phyloP scores from a whole-genome alignment of 1,140 invertebrate genomes.

The Tetranychus urticae region DNA sequence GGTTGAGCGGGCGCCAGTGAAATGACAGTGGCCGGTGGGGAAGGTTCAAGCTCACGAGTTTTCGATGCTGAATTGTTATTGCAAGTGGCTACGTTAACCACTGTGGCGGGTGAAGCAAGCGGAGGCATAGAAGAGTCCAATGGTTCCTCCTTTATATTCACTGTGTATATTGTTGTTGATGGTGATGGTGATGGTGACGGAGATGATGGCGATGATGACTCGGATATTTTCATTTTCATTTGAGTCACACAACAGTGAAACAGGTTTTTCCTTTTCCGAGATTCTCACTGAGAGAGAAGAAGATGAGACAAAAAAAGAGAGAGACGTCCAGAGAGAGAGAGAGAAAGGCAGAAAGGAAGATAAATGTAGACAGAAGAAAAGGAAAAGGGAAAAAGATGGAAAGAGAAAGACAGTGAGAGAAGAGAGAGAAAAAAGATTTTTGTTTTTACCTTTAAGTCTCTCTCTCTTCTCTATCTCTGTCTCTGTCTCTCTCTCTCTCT shows the following conservation, averaged over 20 bases:
- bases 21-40: conserved; percentile 9
- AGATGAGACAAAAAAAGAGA: neutral
- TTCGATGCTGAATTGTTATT: neutral
- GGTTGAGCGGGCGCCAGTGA: conserved; percentile 8
- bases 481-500: neutral
- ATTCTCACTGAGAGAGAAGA: neutral
- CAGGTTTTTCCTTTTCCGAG: neutral
- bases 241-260: neutral
- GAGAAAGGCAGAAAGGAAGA: neutral
- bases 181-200: neutral
- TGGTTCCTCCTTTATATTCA: conserved; percentile 5
- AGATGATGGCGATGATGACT: neutral
- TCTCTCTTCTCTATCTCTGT: neutral
- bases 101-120: conserved; percentile 4
- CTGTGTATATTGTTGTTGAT: neutral
- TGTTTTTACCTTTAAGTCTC: neutral
- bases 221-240: neutral
- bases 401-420: too few relatives aligned
- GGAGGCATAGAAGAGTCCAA: conserved; percentile 7
- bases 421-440: too few relatives aligned
- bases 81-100: conserved; percentile 1
- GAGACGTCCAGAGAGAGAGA: neutral
- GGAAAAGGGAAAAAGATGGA: neutral
- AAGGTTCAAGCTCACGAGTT: conserved; percentile 6
- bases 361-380: neutral